phyloP scores from a whole-genome alignment of 2,888 invertebrate genomes.

The Dorcus parallelipipedus region DNA sequence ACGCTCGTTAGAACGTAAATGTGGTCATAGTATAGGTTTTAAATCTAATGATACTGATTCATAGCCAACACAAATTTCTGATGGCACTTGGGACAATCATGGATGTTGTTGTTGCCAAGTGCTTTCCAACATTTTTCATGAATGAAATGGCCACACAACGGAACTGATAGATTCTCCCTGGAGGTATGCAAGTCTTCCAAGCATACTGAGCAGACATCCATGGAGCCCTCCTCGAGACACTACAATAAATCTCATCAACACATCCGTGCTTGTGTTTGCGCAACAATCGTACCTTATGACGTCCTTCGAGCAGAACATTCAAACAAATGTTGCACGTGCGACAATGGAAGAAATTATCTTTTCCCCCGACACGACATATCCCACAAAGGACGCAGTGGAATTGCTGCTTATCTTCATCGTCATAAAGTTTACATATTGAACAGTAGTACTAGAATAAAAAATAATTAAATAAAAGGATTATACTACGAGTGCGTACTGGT shows the following conservation, averaged over 20 bases:
- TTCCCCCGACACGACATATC: conserved; percentile 77
- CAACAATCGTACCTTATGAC: conserved; percentile 63
- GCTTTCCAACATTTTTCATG: conserved; percentile 77
- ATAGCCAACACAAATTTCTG: neutral
- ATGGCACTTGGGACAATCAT: conserved; percentile 12
- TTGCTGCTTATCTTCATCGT: conserved; percentile 77
- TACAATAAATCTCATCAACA: conserved; percentile 41
- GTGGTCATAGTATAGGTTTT: no score
- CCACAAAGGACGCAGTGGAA: conserved; percentile 83
- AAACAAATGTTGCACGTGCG: conserved; percentile 80
- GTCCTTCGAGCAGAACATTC: conserved; percentile 66
- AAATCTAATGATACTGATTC: neutral
- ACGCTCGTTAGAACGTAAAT: no score
- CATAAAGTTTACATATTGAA: conserved; percentile 74
- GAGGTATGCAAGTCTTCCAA: conserved; percentile 82
- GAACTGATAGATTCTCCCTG: conserved; percentile 76
- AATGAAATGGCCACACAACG: conserved; percentile 78
- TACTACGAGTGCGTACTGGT: conserved; percentile 19
- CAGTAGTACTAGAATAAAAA: conserved; percentile 64
- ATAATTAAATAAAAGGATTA: neutral
- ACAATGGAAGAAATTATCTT: conserved; percentile 79
- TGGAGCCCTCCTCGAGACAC: conserved; percentile 83
- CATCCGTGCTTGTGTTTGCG: conserved; percentile 18
- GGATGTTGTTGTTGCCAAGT: conserved; percentile 22
- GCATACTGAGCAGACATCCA: conserved; percentile 79